These are phyloP conservation scores for Pharmacophagus antenor DNA, from an alignment of 2,888 invertebrate genomes.

Conservation along the genomic window DNA sequence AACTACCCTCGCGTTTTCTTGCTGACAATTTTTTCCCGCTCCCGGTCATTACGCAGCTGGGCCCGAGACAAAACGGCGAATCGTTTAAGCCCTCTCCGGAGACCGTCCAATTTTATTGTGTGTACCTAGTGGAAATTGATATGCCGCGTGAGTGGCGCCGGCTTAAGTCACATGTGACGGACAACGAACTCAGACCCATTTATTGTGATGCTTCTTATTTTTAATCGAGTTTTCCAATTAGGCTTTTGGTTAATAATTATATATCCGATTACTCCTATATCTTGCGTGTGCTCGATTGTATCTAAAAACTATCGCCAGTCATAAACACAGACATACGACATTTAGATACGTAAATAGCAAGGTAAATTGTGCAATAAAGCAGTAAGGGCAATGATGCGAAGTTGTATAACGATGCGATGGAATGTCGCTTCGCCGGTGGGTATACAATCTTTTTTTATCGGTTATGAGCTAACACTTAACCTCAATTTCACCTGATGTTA, in stretches of 20 bases:
- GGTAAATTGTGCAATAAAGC: no score
- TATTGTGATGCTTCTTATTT: background rate
- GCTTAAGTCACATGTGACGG: conserved; percentile 56
- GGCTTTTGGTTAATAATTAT: background rate
- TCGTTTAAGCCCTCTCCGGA: conserved; percentile 80
- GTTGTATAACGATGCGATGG: no score
- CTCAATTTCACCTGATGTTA: no score
- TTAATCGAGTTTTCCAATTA: background rate
- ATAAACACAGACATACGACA: no score
- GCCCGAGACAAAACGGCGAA: conserved; percentile 81
- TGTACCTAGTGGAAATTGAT: conserved; percentile 78
- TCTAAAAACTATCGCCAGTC: no score
- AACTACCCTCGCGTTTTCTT: conserved; percentile 80
- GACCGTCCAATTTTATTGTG: conserved; percentile 80
- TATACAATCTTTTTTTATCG: no score
- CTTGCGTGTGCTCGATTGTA: no score
- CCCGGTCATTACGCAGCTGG: conserved; percentile 81
- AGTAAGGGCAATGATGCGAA: no score
- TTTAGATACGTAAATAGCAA: no score
- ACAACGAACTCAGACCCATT: conserved; percentile 37
- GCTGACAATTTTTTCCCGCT: conserved; percentile 81
- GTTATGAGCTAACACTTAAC: no score
- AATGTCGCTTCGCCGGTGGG: no score
- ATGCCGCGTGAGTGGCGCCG: conserved; percentile 68
- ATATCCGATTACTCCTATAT: background rate